Base-by-base conservation (phyloP, 2,797 vertebrate species). In the Chelmon rostratus region DNA sequence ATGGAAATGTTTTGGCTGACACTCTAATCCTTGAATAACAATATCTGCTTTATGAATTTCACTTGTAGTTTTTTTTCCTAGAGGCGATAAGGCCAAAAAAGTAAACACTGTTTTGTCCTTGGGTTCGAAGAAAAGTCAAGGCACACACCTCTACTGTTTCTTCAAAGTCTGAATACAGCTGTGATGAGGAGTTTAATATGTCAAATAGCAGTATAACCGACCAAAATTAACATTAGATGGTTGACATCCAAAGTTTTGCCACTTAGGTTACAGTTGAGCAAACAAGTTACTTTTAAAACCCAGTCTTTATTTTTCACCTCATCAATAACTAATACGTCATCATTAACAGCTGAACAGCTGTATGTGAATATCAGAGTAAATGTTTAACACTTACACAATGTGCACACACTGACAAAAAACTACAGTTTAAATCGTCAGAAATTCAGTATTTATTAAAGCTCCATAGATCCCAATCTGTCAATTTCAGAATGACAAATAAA, bases 1-100 rank as follows among this genome's bases (percentile, higher is more conserved):
- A 92, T 95, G 94, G 95, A 90, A 94, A 89, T 94, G 93, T 94
- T 96, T 92, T 89, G 91, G 88, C 93, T 89, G 89, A 77, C 58
- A 18, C 67, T 81, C 57, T 76, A 85, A 89, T 87, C 79, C 81
- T 61, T 18, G 11, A 76, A 81, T 77, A 74, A 71, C 75, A 79
- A 61, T 75, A 77, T 81, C 62, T 58, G 46, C 86, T 87, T 70
- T 40, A 42, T 59, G 71, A 82, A 59, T 81, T 79, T 75, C 53
- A 47, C 73, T 62, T 21, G n/a, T 63, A 23, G 50, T 71, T 75
- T 21, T 77, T 12, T 38, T 37, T 47, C 54, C 4, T 9, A 16
- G 5, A 72, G 25, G 31, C 3, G 4, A 44, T 25, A 33, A 81
- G 49, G 25, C 63, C 65, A 52, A 6, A 40, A 42, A 66, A 12